A percentile compares a stretch with the other conserved stretches of the same genome.
These are phyloP conservation scores for Echiichthys vipera DNA, from an alignment of 2,797 vertebrate species.

Conservation along the genomic window DNA sequence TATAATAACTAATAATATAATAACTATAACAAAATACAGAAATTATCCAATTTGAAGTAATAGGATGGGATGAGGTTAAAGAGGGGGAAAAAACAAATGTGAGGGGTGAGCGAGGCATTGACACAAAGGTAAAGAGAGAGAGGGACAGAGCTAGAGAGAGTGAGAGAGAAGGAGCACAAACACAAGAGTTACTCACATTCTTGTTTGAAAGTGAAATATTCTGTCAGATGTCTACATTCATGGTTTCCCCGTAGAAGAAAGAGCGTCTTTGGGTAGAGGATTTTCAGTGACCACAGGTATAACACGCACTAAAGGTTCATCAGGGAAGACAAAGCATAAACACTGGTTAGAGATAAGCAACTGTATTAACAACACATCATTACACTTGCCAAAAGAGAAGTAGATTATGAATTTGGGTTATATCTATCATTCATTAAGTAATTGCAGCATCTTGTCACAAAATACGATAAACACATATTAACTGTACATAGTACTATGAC, in stretches of 20 bases:
- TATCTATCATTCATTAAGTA: not conserved
- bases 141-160: not conserved
- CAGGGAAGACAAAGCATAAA: constrained; percentile 19
- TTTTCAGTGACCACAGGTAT: constrained; percentile 90
- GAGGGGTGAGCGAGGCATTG: not conserved
- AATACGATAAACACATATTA: not conserved
- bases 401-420: not conserved
- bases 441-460: not conserved
- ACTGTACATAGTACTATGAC: too few species aligned
- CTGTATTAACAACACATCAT: not conserved
- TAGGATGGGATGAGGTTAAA: not conserved
- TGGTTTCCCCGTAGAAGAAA: constrained; percentile 89
- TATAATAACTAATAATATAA: not conserved
- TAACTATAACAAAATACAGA: not conserved
- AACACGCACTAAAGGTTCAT: constrained; percentile 82
- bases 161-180: not conserved
- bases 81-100: not conserved
- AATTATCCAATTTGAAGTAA: not conserved
- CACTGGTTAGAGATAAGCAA: constrained; percentile 5
- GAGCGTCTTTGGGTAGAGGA: constrained; percentile 90
- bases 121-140: not conserved
- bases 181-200: constrained; percentile 85
- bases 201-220: constrained; percentile 92
- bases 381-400: not conserved
- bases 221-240: constrained; percentile 91